Evolutionary conservation across 2,797 vertebrate species (phyloP), one percentile per base, ranked within the genome.

Genomic region (Chromobotia macracanthus): DNA sequence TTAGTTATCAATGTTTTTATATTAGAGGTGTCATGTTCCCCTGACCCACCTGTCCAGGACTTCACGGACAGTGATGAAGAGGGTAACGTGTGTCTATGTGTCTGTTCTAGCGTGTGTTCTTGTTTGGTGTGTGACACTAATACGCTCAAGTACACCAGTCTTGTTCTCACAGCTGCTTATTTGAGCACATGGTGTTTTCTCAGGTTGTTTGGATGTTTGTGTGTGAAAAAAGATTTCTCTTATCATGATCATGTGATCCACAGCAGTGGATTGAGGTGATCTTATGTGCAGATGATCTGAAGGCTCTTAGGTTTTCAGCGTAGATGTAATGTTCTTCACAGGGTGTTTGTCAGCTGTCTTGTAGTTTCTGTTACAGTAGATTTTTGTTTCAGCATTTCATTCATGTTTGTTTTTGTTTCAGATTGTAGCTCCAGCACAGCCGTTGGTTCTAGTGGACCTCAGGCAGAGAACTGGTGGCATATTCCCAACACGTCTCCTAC

Each of bases 21-120:
- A 58, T 53, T 25, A 78, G 75, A 74, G 51, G 38, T 65, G 8
- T 65, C 41, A 1, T 73, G 56, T 70, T 2, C 8, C 13, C 48
- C 48, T 44, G 28, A 41, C 28, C 69, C 75, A 0, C 19, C 50
- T 7, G 4, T 10, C 31, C 6, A 6, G 21, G 73, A 65, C 18
- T 75, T 7, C 51, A 77, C 80, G 51, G 80, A 80, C 63, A 82
- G 83, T 11, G 80, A 74, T 70, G 80, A 75, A 55, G 79, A 82
- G 41, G 83, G 83, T 84, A 84, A 80, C 23, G 28, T 35, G 38
- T 13, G 11, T 46, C 7, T 67, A 44, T 58, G n/a, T 53, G 48
- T 13, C n/a, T n/a, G n/a, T n/a, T n/a, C n/a, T n/a, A n/a, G n/a
- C n/a, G 41, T 21, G 55, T 48, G 19, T 31, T 64, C 3, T n/a